Percentiles rank a stretch among this genome's conserved stretches.
phyloP scores from a whole-genome alignment of 1,140 invertebrate species.

The Aplysia californica region DNA sequence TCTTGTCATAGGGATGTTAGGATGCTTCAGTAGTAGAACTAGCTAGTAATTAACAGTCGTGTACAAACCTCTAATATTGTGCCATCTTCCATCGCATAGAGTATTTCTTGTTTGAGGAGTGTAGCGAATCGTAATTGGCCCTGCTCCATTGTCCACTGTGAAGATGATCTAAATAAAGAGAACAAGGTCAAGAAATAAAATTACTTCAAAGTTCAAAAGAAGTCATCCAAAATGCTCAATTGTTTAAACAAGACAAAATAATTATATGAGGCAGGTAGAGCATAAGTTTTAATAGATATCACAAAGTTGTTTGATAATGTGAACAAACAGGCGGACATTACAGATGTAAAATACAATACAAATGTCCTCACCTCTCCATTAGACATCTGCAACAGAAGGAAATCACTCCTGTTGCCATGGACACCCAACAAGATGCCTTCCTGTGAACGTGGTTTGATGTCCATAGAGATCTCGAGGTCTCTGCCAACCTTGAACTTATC shows the following conservation, averaged over 20 bases:
- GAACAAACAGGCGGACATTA: no score
- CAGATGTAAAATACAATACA: no score
- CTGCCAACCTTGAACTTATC: constrained; percentile 84
- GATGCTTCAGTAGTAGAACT: no score
- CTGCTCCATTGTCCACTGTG: constrained; percentile 86
- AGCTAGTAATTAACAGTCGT: no score
- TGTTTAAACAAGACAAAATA: no score
- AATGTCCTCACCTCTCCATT: constrained; percentile 75
- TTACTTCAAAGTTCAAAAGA: no score
- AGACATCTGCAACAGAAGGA: constrained; percentile 86
- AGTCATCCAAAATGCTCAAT: no score
- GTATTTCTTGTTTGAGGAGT: constrained; percentile 77
- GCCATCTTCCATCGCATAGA: constrained; percentile 95
- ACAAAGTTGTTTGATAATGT: no score
- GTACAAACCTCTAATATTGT: constrained; percentile 88
- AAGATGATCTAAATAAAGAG: constrained; percentile 77
- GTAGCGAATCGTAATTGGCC: constrained; percentile 81
- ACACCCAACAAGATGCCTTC: constrained; percentile 81
- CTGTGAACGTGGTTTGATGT: constrained; percentile 87
- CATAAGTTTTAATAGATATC: no score
- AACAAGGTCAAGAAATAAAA: no score
- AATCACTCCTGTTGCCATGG: constrained; percentile 78
- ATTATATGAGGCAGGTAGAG: no score
- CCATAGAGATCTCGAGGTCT: constrained; percentile 84
- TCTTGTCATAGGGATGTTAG: no score